Percentiles rank a stretch among this genome's conserved stretches.
Conservation (phyloP, 2,113 vertebrate genomes). For the Oplegnathus fasciatus region DNA sequence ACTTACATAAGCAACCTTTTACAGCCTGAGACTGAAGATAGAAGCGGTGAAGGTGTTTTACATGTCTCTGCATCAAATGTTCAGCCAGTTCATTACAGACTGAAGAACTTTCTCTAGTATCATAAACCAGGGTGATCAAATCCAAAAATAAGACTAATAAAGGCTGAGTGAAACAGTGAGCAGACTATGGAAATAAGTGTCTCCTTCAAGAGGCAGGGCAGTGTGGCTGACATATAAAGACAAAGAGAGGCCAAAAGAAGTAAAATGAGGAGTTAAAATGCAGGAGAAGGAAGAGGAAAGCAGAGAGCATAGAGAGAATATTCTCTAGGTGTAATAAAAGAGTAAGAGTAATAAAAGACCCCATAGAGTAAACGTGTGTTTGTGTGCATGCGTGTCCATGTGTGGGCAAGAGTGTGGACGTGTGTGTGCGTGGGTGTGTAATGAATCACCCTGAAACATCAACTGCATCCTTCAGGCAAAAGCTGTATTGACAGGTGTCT, state of each 20-base stretch:
- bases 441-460: slow-evolving; percentile 49
- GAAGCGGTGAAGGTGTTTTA: background rate
- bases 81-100: slow-evolving; percentile 11
- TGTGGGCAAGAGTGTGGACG: background rate
- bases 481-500: slow-evolving; percentile 71
- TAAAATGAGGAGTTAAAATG: background rate
- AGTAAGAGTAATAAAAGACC: slow-evolving; percentile 2
- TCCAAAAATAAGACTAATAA: slow-evolving; percentile 11
- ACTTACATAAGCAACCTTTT: slow-evolving; percentile 34
- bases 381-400: background rate
- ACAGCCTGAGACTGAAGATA: slow-evolving; percentile 2
- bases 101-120: slow-evolving; percentile 20
- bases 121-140: slow-evolving; percentile 16
- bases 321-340: slow-evolving; percentile 10
- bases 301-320: background rate
- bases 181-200: slow-evolving; percentile 1
- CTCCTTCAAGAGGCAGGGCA: background rate
- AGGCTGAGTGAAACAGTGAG: background rate
- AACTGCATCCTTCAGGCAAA: slow-evolving; percentile 59
- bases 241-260: background rate
- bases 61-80: background rate
- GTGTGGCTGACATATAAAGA: background rate
- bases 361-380: background rate
- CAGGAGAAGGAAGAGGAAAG: background rate
- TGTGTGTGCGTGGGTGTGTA: slow-evolving; percentile 29